Base-by-base conservation (phyloP, 1,140 invertebrate species). In the Proales similis region DNA sequence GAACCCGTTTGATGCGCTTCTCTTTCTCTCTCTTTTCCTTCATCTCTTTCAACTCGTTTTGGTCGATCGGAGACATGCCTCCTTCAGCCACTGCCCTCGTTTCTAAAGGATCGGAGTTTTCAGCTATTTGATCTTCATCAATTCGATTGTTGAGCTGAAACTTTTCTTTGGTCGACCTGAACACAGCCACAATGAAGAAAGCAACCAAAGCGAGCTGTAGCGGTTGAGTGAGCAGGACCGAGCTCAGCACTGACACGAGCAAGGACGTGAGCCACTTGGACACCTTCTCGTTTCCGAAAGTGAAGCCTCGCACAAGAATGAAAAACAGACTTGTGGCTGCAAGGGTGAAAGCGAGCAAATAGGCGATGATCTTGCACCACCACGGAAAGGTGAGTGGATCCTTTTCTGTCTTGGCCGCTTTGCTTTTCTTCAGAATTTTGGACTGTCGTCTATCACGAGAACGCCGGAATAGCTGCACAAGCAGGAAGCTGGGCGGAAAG, bases 191-290 rank as follows among this genome's bases (percentile, higher is more conserved):
- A 24, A 81, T 69, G 19, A 81, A 66, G 38, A 80, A 72, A 0
- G 80, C 78, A 26, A 76, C 67, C 17, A 80, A 65, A 67, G 80
- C 71, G 24, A 81, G 71, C 68, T 73, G 74, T 27, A 81, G 72
- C 7, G 80, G 80, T 66, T 81, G 79, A 19, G 79, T 81, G 20
- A 82, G 65, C 48, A 82, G 72, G 12, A 81, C 70, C 0, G 79
- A 80, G 43, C 73, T 73, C 62, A 81, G 74, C 70, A 81, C 80
- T 1, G 79, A 80, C 2, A 80, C 69, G 38, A 81, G 48, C 63
- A 81, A 72, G 1, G 80, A 79, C 1, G 78, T 78, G 3, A 82
- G 74, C 80, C 80, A 82, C 67, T 81, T 78, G 45, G 74, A 73
- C 36, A 76, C 77, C 62, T 80, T 81, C 17, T 77, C 71, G 49